phyloP scores from a whole-genome alignment of 92 coral and sea anemone genomes.

The Hydrozoanthus gracilis region DNA sequence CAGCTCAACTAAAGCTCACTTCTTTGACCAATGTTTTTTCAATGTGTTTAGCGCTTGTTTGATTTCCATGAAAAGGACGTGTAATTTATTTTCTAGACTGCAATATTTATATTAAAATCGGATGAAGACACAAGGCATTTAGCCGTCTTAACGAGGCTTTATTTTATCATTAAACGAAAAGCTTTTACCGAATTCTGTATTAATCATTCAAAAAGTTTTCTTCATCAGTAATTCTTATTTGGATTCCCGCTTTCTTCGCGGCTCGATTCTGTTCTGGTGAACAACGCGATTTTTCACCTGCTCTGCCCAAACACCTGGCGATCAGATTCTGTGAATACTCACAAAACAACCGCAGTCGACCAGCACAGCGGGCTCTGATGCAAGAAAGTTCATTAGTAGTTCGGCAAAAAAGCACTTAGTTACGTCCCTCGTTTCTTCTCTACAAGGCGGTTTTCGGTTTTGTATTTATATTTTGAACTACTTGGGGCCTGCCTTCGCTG shows the following conservation, averaged over 20 bases:
- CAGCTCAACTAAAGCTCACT: constrained; percentile 34
- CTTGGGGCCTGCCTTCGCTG: too few relatives aligned
- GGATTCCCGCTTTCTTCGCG: constrained; percentile 39
- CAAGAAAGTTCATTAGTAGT: too few relatives aligned
- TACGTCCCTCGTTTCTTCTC: too few relatives aligned
- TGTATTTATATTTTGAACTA: too few relatives aligned
- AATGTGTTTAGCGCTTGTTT: constrained; percentile 36
- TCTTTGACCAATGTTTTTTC: constrained; percentile 8
- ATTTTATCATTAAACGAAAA: constrained; percentile 9
- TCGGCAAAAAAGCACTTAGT: too few relatives aligned
- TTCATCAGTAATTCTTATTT: constrained; percentile 20
- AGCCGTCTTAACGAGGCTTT: constrained; percentile 3
- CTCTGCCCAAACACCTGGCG: constrained; percentile 28
- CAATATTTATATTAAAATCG: constrained; percentile 22
- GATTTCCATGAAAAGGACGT: constrained; percentile 21
- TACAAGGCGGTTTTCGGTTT: too few relatives aligned
- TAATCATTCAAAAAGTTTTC: constrained; percentile 35
- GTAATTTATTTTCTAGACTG: constrained; percentile 35
- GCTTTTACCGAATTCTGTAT: constrained; percentile 21
- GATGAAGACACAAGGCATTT: constrained; percentile 16
- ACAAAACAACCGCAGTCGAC: too few relatives aligned
- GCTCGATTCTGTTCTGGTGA: not conserved
- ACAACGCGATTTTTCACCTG: constrained; percentile 28
- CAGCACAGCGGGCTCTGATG: too few relatives aligned
- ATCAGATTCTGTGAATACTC: not conserved